Base-by-base conservation (phyloP, 2,113 vertebrate species). In the Ceyx margarethae region DNA sequence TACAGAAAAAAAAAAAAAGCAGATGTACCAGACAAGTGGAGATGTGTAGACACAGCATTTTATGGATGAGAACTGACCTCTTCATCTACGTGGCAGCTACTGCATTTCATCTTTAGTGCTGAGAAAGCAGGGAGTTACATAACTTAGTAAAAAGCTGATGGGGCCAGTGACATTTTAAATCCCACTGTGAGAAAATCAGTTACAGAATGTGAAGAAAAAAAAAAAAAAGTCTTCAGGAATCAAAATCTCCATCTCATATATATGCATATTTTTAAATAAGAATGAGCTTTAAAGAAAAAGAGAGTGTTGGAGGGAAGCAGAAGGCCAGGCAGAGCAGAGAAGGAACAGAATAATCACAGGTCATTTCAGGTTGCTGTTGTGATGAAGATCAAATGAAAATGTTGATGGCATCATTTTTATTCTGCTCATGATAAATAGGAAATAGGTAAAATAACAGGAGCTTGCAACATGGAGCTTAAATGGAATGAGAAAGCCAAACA, bases 101-200 rank as follows among this genome's bases (percentile, higher is more conserved):
- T 79, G 66, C 76, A 87, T 82, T 75, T 89, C 82, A 86, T 72
- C 90, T 86, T 61, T 73, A 75, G 31, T 25, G 60, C 58, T 84
- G 54, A 79, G 83, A 91, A 93, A 87, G 20, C 74, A 84, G 68
- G 69, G 86, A 51, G 45, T 92, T 91, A 91, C 3, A 37, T 90
- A 94, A 90, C 77, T 81, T 20, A 15, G 54, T 19, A 58, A 62
- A 90, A 91, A 81, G 31, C 61, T 81, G 83, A 86, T 62, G 53
- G 35, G 90, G 46, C 28, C 58, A 51, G 33, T 50, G 64, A 50
- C 74, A 90, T 76, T 93, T 89, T 73, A 92, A 83, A 91, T 85
- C 20, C 28, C 28, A 61, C 64, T 85, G 13, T 62, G 83, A 65
- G 68, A 94, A 91, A 95, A 91, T 76, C 77, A 86, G 48, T 84